phyloP scores from a whole-genome alignment of 2,113 vertebrate genomes.

The Promerops cafer region DNA sequence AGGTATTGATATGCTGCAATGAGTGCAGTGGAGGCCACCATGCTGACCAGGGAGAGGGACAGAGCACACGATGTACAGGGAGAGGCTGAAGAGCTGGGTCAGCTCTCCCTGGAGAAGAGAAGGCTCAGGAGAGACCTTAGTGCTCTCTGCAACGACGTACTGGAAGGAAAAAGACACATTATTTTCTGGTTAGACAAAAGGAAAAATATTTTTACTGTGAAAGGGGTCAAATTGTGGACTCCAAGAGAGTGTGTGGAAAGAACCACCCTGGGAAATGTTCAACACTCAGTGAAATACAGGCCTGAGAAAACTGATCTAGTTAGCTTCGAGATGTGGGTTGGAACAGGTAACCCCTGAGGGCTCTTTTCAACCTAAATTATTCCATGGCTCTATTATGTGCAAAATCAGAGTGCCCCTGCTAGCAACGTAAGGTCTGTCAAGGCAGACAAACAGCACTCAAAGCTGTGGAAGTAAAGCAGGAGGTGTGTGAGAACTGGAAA shows the following conservation, averaged over 20 bases:
- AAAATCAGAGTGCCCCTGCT: neutral
- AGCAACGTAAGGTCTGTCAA: neutral
- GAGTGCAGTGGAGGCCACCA: neutral
- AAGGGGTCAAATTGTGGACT: neutral
- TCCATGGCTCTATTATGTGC: neutral
- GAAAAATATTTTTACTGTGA: neutral
- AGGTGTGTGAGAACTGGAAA: neutral
- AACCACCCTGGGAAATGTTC: neutral
- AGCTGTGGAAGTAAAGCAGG: neutral
- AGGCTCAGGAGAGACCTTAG: neutral
- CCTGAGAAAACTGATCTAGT: neutral
- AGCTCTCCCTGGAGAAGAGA: neutral
- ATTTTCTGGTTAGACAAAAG: neutral
- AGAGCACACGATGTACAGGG: fast-evolving
- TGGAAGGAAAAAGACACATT: neutral
- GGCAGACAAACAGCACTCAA: neutral
- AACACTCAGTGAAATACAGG: neutral
- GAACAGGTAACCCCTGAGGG: neutral
- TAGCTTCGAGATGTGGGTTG: neutral
- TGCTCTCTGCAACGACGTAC: neutral
- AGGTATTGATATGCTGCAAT: fast-evolving
- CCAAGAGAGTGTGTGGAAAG: neutral
- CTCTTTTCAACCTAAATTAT: neutral
- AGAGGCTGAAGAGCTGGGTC: neutral
- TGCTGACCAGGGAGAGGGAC: neutral